Evolutionary conservation across 92 coral and sea anemone species (phyloP).

Genomic region (Muricea muricata): DNA sequence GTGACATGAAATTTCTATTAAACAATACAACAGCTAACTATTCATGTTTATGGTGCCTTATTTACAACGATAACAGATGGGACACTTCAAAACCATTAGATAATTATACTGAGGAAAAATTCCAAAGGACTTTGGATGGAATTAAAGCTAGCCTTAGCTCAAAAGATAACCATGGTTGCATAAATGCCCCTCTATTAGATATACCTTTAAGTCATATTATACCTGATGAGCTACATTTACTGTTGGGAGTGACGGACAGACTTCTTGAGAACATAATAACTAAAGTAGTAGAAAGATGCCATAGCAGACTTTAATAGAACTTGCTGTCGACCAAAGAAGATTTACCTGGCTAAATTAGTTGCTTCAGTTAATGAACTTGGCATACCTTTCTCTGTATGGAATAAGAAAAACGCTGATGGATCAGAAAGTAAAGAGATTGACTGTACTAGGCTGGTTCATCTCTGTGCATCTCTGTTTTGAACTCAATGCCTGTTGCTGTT

Average conservation of each 20-base stretch:
- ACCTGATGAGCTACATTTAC: slow-evolving; percentile 23
- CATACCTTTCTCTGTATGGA: no score
- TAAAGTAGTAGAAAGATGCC: no score
- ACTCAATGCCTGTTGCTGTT: neutral
- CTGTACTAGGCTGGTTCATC: no score
- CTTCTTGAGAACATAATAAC: neutral
- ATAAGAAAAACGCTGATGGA: no score
- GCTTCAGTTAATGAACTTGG: no score
- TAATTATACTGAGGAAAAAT: slow-evolving; percentile 32
- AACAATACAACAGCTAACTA: neutral
- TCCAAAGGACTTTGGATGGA: slow-evolving; percentile 36
- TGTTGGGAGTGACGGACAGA: neutral
- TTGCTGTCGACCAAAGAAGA: no score
- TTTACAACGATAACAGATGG: slow-evolving; percentile 20
- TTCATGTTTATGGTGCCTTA: slow-evolving; percentile 19
- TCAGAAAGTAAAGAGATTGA: no score
- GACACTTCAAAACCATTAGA: slow-evolving; percentile 49
- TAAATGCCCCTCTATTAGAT: slow-evolving; percentile 52
- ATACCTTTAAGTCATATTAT: slow-evolving; percentile 49
- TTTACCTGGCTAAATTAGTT: no score
- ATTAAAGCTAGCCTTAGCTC: neutral
- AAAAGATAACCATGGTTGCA: slow-evolving; percentile 38
- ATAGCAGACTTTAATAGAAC: no score
- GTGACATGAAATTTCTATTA: slow-evolving; percentile 27
- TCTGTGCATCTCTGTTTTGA: neutral